Conservation (phyloP, 2,113 vertebrate genomes). For the Salvator merianae region DNA sequence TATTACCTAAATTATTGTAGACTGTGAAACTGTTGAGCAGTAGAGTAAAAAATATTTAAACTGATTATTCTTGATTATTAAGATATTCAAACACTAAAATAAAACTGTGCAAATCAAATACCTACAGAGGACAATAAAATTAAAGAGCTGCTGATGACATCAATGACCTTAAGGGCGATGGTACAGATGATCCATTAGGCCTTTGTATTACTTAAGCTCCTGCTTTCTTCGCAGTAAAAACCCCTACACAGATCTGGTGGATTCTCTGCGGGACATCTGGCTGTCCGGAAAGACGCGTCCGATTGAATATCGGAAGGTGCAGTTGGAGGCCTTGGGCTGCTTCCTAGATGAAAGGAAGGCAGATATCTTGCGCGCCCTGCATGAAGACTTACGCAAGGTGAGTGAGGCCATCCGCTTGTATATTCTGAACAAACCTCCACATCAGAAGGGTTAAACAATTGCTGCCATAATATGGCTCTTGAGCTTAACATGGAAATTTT, state of each 20-base stretch:
- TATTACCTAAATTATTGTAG: too few species aligned
- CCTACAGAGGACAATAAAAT: neutral
- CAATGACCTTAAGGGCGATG: neutral
- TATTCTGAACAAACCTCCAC: neutral
- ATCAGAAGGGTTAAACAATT: neutral
- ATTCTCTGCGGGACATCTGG: slow-evolving; percentile 51
- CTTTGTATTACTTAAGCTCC: too few species aligned
- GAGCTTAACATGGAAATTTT: too few species aligned
- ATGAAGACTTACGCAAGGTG: slow-evolving; percentile 83
- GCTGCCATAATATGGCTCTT: neutral
- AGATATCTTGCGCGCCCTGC: slow-evolving; percentile 69
- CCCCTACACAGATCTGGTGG: slow-evolving; percentile 21
- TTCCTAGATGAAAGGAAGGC: slow-evolving; percentile 78
- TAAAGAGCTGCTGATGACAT: neutral
- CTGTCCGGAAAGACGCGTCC: slow-evolving; percentile 60
- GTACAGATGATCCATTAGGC: neutral
- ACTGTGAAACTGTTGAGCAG: too few species aligned
- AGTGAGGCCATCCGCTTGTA: neutral
- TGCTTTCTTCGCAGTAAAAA: slow-evolving; percentile 34
- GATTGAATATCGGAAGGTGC: slow-evolving; percentile 67
- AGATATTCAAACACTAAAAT: too few species aligned
- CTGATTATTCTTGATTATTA: too few species aligned
- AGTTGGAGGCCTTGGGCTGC: slow-evolving; percentile 72
- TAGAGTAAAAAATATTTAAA: too few species aligned
- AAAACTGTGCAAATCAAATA: neutral